Evolutionary conservation across 2,888 invertebrate genomes (phyloP), one percentile per base, ranked within the genome.

Genomic region (Synergus gifuensis): DNA sequence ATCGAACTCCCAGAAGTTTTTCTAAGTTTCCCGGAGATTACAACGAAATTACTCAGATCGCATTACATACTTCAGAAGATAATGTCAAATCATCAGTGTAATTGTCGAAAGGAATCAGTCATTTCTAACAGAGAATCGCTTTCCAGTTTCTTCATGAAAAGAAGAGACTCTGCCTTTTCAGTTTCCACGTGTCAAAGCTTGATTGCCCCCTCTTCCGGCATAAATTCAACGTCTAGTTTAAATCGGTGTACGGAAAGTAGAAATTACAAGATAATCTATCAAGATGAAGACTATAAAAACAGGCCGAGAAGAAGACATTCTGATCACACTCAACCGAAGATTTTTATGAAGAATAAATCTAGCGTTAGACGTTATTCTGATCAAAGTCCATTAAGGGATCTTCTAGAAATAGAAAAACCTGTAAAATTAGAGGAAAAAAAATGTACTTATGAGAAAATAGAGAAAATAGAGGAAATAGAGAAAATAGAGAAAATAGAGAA

Each of bases 101-200:
- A 69, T 36, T 60, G 60, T 16, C 79, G 86, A 58, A 85, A 84
- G 42, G 84, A 84, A 77, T 85, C 87, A 2, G 36, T 85, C 9
- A 76, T 82, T 18, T 85, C 85, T 40, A 66, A 78, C 2, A 85
- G 83, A 78, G 85, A 86, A 64, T 87, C 87, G 4, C 77, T 81
- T 49, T 85, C 83, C 0, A 84, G 77, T 76, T 83, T 83, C 40
- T 84, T 83, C 42, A 79, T 82, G 28, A 87, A 67, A 77, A 82
- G 88, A 78, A 87, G 87, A 76, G 89, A 87, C 73, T 90, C 90
- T 16, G 81, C 84, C 4, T 86, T 85, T 76, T 90, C 90, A 16
- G 84, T 89, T 64, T 89, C 90, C 36, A 90, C 90, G 66, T 90
- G 89, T 80, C 90, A 90, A 82, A 90, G 88, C 77, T 85, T 86